phyloP scores from a whole-genome alignment of 2,888 invertebrate genomes.

The Phalangium opilio region DNA sequence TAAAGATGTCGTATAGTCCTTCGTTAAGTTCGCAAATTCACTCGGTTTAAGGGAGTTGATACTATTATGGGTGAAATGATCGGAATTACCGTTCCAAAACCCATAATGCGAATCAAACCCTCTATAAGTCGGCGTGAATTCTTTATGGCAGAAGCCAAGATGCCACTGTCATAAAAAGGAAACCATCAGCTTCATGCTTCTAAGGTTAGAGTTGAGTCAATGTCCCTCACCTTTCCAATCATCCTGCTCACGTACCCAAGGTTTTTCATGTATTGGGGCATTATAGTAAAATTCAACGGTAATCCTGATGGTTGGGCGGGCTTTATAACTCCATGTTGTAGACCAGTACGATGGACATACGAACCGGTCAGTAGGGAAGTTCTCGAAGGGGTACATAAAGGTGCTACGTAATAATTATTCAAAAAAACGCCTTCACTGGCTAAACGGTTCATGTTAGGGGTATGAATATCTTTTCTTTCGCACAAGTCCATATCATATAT shows the following conservation, averaged over 20 bases:
- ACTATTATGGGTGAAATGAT: constrained; percentile 61
- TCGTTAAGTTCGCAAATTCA: too few species aligned
- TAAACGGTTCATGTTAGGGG: constrained; percentile 77
- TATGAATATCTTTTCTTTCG: constrained; percentile 72
- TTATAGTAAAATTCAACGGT: constrained; percentile 57
- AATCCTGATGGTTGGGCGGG: constrained; percentile 40
- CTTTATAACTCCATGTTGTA: constrained; percentile 12
- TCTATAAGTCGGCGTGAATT: constrained; percentile 55
- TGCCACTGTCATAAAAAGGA: constrained; percentile 42
- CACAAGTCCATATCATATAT: constrained; percentile 88
- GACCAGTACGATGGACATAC: constrained; percentile 63
- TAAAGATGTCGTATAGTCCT: too few species aligned
- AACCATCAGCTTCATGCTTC: neutral
- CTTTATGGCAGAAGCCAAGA: constrained; percentile 56
- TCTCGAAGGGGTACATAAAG: constrained; percentile 78
- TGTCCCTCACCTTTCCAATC: constrained; percentile 50
- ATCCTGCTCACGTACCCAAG: constrained; percentile 64
- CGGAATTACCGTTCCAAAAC: constrained; percentile 75
- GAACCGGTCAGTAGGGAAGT: constrained; percentile 80
- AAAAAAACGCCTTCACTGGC: constrained; percentile 68
- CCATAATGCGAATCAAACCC: constrained; percentile 72
- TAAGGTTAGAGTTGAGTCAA: too few species aligned
- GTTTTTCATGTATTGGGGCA: constrained; percentile 65
- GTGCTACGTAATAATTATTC: constrained; percentile 75
- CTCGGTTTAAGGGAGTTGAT: too few species aligned